Percentiles rank a stretch among this genome's conserved stretches.
Evolutionary conservation across 2,888 invertebrate species (phyloP).

Genomic region (Metellina segmentata): DNA sequence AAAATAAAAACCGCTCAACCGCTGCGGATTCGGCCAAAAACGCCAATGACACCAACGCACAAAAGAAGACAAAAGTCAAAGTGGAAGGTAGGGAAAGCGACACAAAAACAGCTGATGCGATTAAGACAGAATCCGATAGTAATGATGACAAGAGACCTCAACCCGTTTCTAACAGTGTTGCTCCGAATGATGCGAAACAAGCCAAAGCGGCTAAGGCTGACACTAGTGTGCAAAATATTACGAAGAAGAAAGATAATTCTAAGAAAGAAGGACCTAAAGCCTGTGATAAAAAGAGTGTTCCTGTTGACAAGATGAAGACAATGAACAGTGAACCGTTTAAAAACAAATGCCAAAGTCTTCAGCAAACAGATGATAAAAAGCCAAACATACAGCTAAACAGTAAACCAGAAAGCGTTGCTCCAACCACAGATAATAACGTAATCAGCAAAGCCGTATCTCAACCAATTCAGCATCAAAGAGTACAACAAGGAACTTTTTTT

Average conservation of each 20-base stretch:
- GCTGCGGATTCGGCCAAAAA: neutral
- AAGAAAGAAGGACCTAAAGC: conserved; percentile 42
- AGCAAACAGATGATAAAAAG: neutral
- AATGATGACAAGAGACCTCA: neutral
- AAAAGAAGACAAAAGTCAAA: conserved; percentile 47
- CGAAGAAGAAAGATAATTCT: conserved; percentile 39
- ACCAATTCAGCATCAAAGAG: neutral
- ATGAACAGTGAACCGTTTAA: conserved; percentile 9
- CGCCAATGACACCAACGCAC: conserved; percentile 41
- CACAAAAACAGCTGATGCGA: neutral
- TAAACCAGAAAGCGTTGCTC: neutral
- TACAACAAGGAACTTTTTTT: conserved; percentile 19
- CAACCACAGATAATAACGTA: neutral
- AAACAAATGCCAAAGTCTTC: conserved; percentile 9
- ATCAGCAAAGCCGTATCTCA: neutral
- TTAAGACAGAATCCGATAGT: neutral
- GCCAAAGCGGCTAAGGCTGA: conserved; percentile 15
- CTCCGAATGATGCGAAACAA: conserved; percentile 9
- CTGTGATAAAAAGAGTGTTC: conserved; percentile 32
- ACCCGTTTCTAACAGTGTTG: neutral
- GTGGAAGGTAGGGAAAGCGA: neutral
- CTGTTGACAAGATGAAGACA: conserved; percentile 1
- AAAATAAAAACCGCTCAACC: neutral
- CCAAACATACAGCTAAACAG: neutral
- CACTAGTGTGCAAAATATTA: neutral